Evolutionary conservation across 2,113 vertebrate species (phyloP).

Genomic region (Dipodomys stephensi): DNA sequence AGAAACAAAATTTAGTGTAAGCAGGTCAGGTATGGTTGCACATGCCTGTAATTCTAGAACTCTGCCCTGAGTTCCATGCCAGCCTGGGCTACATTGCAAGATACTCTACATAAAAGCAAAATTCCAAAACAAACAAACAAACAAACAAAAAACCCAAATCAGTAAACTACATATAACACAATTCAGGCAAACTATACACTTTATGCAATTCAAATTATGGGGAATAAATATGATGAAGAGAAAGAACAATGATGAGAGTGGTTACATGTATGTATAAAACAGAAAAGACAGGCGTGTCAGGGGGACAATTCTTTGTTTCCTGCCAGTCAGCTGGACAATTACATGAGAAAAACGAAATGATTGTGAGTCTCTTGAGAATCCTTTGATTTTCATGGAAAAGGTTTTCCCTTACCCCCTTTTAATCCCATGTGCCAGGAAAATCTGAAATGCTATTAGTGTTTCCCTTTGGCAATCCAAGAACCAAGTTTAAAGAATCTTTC

Average conservation of each 20-base stretch:
- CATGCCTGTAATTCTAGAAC: neutral
- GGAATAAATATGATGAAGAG: neutral
- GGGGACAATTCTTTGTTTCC: neutral
- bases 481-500: conserved; percentile 3
- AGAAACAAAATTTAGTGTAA: neutral
- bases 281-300: neutral
- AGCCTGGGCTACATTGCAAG: neutral
- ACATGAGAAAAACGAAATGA: neutral
- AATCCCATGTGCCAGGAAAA: neutral
- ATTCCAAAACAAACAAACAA: neutral
- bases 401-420: neutral
- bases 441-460: neutral
- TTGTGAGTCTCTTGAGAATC: neutral
- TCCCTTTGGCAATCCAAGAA: conserved; percentile 12
- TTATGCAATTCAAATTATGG: neutral
- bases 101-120: neutral
- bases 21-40: neutral
- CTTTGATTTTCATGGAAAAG: neutral
- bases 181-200: neutral
- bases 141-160: neutral
- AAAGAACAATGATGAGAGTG: neutral
- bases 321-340: neutral
- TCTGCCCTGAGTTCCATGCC: neutral
- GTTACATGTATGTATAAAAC: neutral
- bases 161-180: neutral